A percentile compares a stretch with the other conserved stretches of the same genome.
Evolutionary conservation across 1,140 invertebrate species (phyloP).

Genomic region (Drosophila punjabiensis): DNA sequence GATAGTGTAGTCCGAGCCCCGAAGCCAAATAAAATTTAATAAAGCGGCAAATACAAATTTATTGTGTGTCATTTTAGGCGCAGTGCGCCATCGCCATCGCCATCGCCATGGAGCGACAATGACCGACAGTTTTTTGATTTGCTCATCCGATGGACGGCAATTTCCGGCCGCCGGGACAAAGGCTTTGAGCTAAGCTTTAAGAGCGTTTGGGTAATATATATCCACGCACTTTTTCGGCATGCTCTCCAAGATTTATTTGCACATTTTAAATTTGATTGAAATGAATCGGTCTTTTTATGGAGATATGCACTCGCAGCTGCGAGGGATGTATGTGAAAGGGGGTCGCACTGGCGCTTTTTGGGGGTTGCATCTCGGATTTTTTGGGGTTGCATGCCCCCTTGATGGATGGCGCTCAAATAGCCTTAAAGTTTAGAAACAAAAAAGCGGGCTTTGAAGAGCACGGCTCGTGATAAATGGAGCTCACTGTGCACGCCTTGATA

Average conservation of each 20-base stretch:
- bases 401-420: conserved; percentile 52
- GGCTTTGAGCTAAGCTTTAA: conserved; percentile 35
- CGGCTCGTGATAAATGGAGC: conserved; percentile 43
- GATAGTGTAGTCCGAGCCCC: conserved; percentile 28
- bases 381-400: conserved; percentile 35
- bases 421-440: conserved; percentile 47
- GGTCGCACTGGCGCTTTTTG: neutral
- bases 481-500: neutral
- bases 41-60: conserved; percentile 82
- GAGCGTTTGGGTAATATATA: conserved; percentile 24
- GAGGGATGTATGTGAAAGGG: neutral
- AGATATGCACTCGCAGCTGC: conserved; percentile 44
- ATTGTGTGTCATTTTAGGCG: conserved; percentile 80
- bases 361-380: conserved; percentile 38
- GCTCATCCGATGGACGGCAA: conserved; percentile 64
- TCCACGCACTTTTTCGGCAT: conserved; percentile 15
- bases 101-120: conserved; percentile 31
- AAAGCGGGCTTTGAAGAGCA: conserved; percentile 8
- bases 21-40: conserved; percentile 77
- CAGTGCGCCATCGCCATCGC: conserved; percentile 53
- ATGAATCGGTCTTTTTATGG: conserved; percentile 68
- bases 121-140: conserved; percentile 72
- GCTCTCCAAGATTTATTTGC: conserved; percentile 62
- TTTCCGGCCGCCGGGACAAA: conserved; percentile 47
- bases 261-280: conserved; percentile 78